These are phyloP conservation scores for Anticlea derivata DNA, from an alignment of 2,888 invertebrate genomes.

Conservation along the genomic window DNA sequence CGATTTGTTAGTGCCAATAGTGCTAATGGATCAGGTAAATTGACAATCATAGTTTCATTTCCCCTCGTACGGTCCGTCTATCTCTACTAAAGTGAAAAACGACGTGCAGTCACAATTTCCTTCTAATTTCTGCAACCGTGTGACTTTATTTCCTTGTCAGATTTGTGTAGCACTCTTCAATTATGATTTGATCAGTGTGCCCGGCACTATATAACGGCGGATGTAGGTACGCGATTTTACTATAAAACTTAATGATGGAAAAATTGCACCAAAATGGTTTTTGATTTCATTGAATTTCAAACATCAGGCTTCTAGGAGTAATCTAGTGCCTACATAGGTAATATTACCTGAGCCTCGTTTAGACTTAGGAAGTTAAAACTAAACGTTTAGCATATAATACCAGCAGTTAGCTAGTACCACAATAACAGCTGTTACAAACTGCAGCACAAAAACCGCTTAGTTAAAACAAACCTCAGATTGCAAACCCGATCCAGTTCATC, in stretches of 20 bases:
- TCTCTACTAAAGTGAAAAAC: slow-evolving; percentile 25
- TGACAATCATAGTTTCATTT: slow-evolving; percentile 67
- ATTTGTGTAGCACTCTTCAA: background rate
- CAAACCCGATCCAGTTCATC: slow-evolving; percentile 4
- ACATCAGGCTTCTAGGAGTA: too few species aligned
- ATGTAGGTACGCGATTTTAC: too few species aligned
- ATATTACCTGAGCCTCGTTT: too few species aligned
- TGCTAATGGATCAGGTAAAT: slow-evolving; percentile 41
- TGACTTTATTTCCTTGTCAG: slow-evolving; percentile 1
- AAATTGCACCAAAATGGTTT: too few species aligned
- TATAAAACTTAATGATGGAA: too few species aligned
- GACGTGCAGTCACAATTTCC: slow-evolving; percentile 30
- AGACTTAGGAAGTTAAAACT: too few species aligned
- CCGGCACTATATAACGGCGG: too few species aligned
- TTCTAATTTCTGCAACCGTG: slow-evolving; percentile 17
- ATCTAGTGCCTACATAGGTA: too few species aligned
- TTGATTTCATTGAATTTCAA: background rate
- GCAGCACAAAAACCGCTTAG: background rate
- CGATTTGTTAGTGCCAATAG: too few species aligned
- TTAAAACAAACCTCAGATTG: background rate
- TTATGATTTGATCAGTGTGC: too few species aligned
- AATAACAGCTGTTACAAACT: background rate
- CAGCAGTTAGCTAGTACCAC: too few species aligned
- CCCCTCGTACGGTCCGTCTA: slow-evolving; percentile 42
- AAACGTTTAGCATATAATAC: too few species aligned